phyloP scores from a whole-genome alignment of 2,113 vertebrate genomes.

The Toxostoma redivivum region DNA sequence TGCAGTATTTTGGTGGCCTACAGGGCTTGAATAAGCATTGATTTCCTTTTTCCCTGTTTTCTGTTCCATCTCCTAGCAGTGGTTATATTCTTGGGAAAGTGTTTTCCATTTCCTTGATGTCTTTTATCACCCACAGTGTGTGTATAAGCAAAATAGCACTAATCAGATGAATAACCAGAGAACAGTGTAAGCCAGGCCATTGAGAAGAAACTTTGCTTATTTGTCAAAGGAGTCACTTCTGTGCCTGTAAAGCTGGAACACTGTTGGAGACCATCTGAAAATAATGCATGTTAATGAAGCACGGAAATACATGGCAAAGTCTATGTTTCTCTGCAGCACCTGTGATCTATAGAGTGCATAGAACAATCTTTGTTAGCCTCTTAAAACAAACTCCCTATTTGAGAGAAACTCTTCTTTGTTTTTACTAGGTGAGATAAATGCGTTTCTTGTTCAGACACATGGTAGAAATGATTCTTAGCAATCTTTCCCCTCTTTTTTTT shows the following conservation, averaged over 20 bases:
- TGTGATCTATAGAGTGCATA: conserved; percentile 6
- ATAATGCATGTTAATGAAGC: neutral
- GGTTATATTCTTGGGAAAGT: neutral
- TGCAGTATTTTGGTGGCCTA: neutral
- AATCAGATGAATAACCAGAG: neutral
- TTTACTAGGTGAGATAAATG: conserved; percentile 47
- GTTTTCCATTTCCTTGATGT: neutral
- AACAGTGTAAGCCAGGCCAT: neutral
- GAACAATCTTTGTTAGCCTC: conserved; percentile 25
- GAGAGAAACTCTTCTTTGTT: conserved; percentile 40
- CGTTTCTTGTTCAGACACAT: conserved; percentile 66
- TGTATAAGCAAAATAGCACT: neutral
- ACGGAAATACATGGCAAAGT: neutral
- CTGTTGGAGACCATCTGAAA: neutral
- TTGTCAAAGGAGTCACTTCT: neutral
- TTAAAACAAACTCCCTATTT: conserved; percentile 14
- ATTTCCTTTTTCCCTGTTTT: neutral
- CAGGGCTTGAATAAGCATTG: neutral
- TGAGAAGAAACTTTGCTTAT: neutral
- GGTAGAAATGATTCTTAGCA: conserved; percentile 61
- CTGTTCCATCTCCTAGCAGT: neutral
- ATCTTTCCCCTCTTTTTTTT: neutral
- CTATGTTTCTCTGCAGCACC: neutral
- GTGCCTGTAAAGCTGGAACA: neutral
- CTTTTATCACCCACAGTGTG: neutral